These are phyloP conservation scores for Pangasianodon hypophthalmus DNA, from an alignment of 2,113 vertebrate species.

Conservation along the genomic window DNA sequence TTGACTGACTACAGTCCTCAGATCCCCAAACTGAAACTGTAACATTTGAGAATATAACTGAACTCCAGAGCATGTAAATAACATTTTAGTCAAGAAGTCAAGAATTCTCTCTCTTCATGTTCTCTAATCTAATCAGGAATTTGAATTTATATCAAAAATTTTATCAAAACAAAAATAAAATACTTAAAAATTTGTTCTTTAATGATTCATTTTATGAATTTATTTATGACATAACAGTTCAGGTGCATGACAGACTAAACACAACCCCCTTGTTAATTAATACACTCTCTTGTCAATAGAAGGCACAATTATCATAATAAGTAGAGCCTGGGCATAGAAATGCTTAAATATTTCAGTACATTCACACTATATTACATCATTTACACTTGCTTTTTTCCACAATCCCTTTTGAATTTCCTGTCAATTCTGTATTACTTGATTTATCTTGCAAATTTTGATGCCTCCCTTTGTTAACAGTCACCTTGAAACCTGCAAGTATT, in stretches of 20 bases:
- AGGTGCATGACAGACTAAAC: neutral
- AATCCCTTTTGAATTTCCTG: neutral
- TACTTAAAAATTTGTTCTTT: neutral
- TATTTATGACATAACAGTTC: neutral
- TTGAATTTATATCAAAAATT: neutral
- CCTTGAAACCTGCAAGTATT: neutral
- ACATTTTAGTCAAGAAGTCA: neutral
- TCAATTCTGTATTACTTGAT: neutral
- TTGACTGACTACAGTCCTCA: slow-evolving; percentile 61
- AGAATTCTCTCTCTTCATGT: neutral
- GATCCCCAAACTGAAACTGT: slow-evolving; percentile 35
- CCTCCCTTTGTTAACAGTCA: neutral
- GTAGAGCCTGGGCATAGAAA: neutral
- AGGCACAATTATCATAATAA: neutral
- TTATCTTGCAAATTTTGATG: neutral
- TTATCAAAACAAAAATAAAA: neutral
- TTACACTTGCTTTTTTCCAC: neutral
- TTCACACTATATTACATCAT: neutral
- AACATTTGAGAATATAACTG: neutral
- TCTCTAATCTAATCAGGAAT: neutral
- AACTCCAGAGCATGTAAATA: neutral
- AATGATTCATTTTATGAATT: no score
- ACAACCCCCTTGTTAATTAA: neutral
- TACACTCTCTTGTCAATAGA: neutral
- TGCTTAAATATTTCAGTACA: neutral